Evolutionary conservation across 1,140 invertebrate genomes (phyloP).

Genomic region (Oreohelix idahoensis): DNA sequence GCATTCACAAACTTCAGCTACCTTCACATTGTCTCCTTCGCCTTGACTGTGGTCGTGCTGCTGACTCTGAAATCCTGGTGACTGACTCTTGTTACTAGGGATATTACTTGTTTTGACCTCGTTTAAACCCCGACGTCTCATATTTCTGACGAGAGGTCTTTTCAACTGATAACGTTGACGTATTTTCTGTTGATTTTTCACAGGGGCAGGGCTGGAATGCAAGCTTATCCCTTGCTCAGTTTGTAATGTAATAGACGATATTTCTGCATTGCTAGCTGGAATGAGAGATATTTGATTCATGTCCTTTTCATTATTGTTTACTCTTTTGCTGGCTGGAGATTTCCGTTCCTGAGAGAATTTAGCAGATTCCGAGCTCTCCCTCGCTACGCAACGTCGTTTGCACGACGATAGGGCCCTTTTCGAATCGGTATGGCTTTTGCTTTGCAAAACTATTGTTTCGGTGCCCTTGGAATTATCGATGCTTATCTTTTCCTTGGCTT

Average conservation of each 20-base stretch:
- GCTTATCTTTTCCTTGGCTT: not conserved
- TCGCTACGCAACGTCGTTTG: not conserved
- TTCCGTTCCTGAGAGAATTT: not conserved
- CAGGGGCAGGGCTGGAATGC: not conserved
- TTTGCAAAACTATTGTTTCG: not conserved
- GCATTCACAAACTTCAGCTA: not conserved
- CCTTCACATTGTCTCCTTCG: not conserved
- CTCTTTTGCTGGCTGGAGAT: not conserved
- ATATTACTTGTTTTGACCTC: not conserved
- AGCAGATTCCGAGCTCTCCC: not conserved
- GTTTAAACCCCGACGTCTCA: not conserved
- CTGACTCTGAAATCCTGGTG: not conserved
- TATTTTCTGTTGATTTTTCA: not conserved
- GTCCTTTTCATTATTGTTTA: not conserved
- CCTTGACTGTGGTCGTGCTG: not conserved
- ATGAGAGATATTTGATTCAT: not conserved
- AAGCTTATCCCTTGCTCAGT: not conserved
- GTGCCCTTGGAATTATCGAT: not conserved
- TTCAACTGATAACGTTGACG: not conserved
- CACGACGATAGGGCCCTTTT: not conserved
- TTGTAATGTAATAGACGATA: not conserved
- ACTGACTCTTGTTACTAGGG: not conserved
- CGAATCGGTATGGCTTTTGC: not conserved
- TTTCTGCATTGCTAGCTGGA: not conserved
- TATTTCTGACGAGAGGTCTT: not conserved